Evolutionary conservation across 2,797 vertebrate genomes (phyloP), one percentile per base, ranked within the genome.

Genomic region (Mallotus villosus): DNA sequence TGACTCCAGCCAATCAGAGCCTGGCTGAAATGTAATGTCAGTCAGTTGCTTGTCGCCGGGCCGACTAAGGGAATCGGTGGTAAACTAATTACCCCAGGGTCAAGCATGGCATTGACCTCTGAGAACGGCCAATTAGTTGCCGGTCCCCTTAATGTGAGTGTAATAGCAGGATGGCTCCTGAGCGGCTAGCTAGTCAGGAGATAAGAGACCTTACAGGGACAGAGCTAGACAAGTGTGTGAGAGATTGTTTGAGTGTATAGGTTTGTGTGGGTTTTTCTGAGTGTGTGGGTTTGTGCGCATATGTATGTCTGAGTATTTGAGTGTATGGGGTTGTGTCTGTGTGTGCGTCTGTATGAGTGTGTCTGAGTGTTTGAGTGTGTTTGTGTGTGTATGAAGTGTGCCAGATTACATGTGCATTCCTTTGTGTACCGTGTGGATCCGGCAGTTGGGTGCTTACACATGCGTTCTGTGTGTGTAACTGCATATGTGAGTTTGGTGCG

Each of bases 91-190:
- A 67, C n/a, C 46, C 51, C n/a, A 51, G 63, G 67, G 64, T 70
- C 71, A 61, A 77, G 61, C 59, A 27, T 49, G 34, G 57, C 49
- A 12, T 32, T 32, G 8, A 57, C 62, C 70, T 41, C 53, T 66
- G 41, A 72, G 61, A 70, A 79, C 57, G 49, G 62, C 70, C 58
- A 75, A 67, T 70, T 67, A 79, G 65, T 69, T 65, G 68, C 60
- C 72, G 27, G 7, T 63, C 24, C 59, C 61, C 34, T 55, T 74
- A 74, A 71, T 68, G 72, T 25, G 76, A 53, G 76, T 65, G 59
- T 59, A 53, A 72, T 66, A 41, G 63, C 12, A 19, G 53, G 63
- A 46, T 37, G 67, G 53, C 67, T 37, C 67, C 51, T 17, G 32
- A 68, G n/a, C 32, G 64, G 32, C 27, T 21, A 14, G 21, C 16